Conservation (phyloP, 2,113 vertebrate genomes). For the Chloropsis hardwickii region DNA sequence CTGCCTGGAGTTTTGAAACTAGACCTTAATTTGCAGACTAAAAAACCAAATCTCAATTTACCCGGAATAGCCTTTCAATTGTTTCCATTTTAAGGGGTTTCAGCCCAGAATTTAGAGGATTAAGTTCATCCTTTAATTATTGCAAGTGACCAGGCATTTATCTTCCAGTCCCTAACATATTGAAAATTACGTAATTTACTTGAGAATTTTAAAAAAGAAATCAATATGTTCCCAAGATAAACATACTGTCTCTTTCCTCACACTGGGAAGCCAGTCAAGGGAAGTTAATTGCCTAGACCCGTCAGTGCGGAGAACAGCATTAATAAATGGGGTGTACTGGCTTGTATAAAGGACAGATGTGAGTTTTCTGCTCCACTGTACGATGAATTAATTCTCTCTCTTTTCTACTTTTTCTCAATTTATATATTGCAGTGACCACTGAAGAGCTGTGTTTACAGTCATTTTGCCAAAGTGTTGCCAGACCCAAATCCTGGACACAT, state of each 20-base stretch:
- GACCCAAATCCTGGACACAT: neutral
- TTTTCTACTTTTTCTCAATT: constrained; percentile 51
- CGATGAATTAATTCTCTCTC: constrained; percentile 70
- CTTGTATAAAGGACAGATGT: constrained; percentile 80
- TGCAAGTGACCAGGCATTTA: neutral
- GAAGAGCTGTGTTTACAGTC: constrained; percentile 39
- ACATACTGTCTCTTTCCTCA: constrained; percentile 44
- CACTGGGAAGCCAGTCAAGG: constrained; percentile 59
- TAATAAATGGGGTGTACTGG: constrained; percentile 80
- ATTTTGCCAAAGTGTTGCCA: neutral
- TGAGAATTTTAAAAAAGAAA: constrained; percentile 48
- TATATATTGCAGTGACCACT: constrained; percentile 48
- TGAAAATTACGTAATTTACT: constrained; percentile 37
- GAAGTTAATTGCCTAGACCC: constrained; percentile 74
- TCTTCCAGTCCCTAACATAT: neutral
- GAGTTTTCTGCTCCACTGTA: constrained; percentile 77
- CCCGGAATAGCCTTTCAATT: neutral
- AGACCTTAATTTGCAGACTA: neutral
- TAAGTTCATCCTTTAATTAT: constrained; percentile 40
- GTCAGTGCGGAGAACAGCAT: constrained; percentile 65
- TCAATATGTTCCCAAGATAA: constrained; percentile 54
- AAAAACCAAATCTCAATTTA: neutral
- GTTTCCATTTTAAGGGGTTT: constrained; percentile 8
- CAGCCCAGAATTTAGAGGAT: constrained; percentile 1
- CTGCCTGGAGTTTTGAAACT: constrained; percentile 24